Evolutionary conservation across 2,888 invertebrate species (phyloP), one percentile per base, ranked within the genome.

Genomic region (Cerastoderma edule): DNA sequence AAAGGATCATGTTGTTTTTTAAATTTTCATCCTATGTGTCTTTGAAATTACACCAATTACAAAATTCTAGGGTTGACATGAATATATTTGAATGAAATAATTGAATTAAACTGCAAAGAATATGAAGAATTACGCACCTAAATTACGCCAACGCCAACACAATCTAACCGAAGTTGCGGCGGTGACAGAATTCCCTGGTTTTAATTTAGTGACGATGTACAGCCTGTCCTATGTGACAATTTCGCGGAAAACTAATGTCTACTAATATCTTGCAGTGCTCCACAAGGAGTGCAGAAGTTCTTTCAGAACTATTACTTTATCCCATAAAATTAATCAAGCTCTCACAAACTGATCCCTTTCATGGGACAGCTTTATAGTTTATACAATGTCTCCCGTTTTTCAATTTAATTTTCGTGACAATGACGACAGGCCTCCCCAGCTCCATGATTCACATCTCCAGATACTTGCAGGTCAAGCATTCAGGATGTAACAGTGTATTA

Each of bases 261-360:
- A 50, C 64, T 67, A 63, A 70, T 78, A 78, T 73, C 72, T 60
- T 64, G 50, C 64, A 69, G 24, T 27, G 30, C 48, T 70, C 66
- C 67, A 27, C 30, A n/a, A 68, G 77, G 77, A 73, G 67, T 24
- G 71, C 35, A 70, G 56, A 73, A 73, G 69, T 78, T 70, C 73
- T 78, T 78, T 73, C 67, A 70, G 32, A 56, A 67, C 54, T 22
- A 67, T 67, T 67, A 39, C 67, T 67, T 54, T 39, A 39, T 60
- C 60, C 75, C 66, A 75, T 79, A 79, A 75, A 79, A 79, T 79
- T 79, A 79, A 79, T 79, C 79, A 79, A 69, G 67, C 53, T 71
- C 60, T 46, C 33, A 35, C 67, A 71, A 66, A 60, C 67, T 48
- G 63, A 78, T 78, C 69, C 74, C 71, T 74, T 74, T 66, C 71